A percentile compares a stretch with the other conserved stretches of the same genome.
Conservation (phyloP, 2,888 invertebrate species). For the Apotomis betuletana region DNA sequence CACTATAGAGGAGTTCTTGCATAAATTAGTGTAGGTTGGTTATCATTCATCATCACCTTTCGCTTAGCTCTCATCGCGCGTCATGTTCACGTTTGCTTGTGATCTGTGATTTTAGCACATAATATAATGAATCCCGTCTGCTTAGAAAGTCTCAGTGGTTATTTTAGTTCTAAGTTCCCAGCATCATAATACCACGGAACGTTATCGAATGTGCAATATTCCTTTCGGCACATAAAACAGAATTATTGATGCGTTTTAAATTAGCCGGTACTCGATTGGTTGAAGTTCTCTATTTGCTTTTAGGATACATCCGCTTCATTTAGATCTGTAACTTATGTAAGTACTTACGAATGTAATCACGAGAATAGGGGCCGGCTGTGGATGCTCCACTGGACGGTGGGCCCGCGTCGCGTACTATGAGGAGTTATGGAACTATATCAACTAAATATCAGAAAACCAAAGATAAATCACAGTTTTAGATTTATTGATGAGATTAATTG, state of each 20-base stretch:
- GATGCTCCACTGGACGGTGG: constrained; percentile 44
- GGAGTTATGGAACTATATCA: constrained; percentile 80
- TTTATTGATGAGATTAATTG: constrained; percentile 73
- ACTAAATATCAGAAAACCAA: constrained; percentile 74
- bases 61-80: constrained; percentile 64
- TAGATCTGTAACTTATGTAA: constrained; percentile 82
- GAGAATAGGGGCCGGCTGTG: constrained; percentile 37
- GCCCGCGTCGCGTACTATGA: constrained; percentile 55
- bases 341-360: constrained; percentile 74
- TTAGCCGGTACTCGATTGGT: constrained; percentile 56
- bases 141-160: constrained; percentile 60
- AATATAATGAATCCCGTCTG: constrained; percentile 45
- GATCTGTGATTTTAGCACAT: constrained; percentile 77
- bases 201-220: constrained; percentile 54
- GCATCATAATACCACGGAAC: constrained; percentile 47
- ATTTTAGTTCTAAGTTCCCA: constrained; percentile 70
- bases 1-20: constrained; percentile 50
- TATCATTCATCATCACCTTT: constrained; percentile 68
- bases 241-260: constrained; percentile 35
- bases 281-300: constrained; percentile 77
- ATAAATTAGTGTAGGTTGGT: constrained; percentile 59
- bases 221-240: constrained; percentile 43
- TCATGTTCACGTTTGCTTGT: constrained; percentile 73
- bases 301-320: constrained; percentile 77
- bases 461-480: constrained; percentile 78